Evolutionary conservation across 2,797 vertebrate genomes (phyloP).

Genomic region (Sebastolobus altivelis): DNA sequence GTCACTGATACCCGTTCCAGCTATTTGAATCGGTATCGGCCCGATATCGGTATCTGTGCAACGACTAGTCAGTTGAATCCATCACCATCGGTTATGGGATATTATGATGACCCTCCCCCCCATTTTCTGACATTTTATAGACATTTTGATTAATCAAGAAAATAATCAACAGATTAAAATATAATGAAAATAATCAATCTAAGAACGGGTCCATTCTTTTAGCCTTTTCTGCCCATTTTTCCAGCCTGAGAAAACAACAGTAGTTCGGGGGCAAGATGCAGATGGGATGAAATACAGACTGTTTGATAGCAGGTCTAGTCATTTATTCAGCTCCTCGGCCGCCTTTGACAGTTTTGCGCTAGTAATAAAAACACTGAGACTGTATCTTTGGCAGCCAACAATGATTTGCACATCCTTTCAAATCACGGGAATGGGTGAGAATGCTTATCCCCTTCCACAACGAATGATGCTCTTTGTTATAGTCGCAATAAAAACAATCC

Average conservation of each 20-base stretch:
- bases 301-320: slow-evolving; percentile 54
- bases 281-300: slow-evolving; percentile 59
- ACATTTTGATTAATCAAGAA: not conserved
- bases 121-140: not conserved
- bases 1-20: too few relatives aligned
- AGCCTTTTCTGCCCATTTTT: not conserved
- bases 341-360: slow-evolving; percentile 57
- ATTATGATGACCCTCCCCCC: not conserved
- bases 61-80: not conserved
- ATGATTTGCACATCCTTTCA: slow-evolving; percentile 60
- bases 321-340: slow-evolving; percentile 50
- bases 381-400: slow-evolving; percentile 59
- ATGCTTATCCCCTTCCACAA: slow-evolving; percentile 38
- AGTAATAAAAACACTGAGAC: slow-evolving; percentile 67
- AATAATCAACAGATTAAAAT: not conserved
- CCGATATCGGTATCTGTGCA: not conserved
- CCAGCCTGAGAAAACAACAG: not conserved
- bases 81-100: not conserved
- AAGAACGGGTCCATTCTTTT: not conserved
- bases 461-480: slow-evolving; percentile 41
- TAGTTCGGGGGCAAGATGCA: slow-evolving; percentile 33
- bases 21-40: too few relatives aligned
- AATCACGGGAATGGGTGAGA: slow-evolving; percentile 45
- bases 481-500: slow-evolving; percentile 38
- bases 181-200: not conserved